phyloP scores from a whole-genome alignment of 2,797 vertebrate species.

The Clarias laeviceps region DNA sequence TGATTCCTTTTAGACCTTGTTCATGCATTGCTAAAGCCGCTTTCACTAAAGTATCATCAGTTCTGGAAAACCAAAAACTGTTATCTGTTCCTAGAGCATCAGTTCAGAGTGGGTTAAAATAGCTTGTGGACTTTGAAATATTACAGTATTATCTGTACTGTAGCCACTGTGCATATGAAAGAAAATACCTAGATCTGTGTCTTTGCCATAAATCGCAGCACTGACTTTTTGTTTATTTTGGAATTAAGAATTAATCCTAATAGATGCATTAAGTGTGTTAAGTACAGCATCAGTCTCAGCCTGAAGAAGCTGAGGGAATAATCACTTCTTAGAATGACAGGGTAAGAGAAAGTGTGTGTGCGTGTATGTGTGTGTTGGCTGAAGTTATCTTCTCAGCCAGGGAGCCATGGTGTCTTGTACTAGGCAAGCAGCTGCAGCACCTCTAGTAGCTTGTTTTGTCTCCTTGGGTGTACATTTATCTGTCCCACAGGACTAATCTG shows the following conservation, averaged over 20 bases:
- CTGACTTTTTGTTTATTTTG: not conserved
- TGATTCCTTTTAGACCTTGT: not conserved
- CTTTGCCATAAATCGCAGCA: constrained; percentile 6
- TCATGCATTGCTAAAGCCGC: not conserved
- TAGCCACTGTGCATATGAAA: not conserved
- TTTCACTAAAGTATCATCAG: not conserved
- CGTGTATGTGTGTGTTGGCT: not conserved
- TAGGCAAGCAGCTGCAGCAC: not conserved
- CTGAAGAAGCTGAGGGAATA: constrained; percentile 8
- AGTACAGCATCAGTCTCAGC: not conserved
- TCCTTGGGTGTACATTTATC: not conserved
- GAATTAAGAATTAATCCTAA: constrained; percentile 3
- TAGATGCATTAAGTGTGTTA: not conserved
- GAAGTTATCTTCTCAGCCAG: not conserved
- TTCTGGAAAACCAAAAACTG: not conserved
- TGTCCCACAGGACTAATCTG: not conserved
- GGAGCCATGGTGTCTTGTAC: not conserved
- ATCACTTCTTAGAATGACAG: not conserved
- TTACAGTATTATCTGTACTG: not conserved
- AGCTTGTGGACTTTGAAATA: not conserved
- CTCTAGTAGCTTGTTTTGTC: not conserved
- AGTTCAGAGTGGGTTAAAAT: not conserved
- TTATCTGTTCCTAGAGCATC: not conserved
- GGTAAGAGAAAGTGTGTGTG: not conserved
- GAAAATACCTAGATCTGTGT: not conserved